Evolutionary conservation across 1,140 invertebrate species (phyloP).

Genomic region (Euglossa dilemma): DNA sequence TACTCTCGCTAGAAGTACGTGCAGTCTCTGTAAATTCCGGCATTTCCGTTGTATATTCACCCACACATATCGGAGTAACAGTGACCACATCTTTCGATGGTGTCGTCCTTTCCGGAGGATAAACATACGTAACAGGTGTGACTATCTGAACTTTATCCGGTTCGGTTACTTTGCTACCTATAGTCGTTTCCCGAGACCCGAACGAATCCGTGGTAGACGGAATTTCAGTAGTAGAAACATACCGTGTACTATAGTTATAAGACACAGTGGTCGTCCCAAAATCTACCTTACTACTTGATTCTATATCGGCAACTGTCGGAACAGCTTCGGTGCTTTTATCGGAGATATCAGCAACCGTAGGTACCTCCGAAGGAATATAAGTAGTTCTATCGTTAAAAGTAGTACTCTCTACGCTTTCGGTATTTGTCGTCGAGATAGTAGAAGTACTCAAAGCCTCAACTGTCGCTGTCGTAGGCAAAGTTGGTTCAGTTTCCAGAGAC

Average conservation of each 20-base stretch:
- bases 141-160: conserved; percentile 22
- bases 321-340: background rate
- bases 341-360: conserved; percentile 3
- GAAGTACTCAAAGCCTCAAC: too few species aligned
- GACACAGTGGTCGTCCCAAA: background rate
- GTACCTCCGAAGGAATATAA: background rate
- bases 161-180: background rate
- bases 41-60: conserved; percentile 1
- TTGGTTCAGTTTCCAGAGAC: background rate
- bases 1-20: background rate
- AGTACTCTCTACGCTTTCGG: background rate
- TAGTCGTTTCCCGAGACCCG: background rate
- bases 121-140: conserved; percentile 17
- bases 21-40: background rate
- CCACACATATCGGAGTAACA: conserved; percentile 17
- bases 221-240: background rate
- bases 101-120: background rate
- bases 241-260: background rate
- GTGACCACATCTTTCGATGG: conserved; percentile 2
- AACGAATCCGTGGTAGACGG: background rate
- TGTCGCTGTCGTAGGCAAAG: background rate
- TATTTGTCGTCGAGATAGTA: background rate
- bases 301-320: background rate
- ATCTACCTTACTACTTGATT: background rate
- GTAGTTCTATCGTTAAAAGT: background rate